A percentile compares a stretch with the other conserved stretches of the same genome.
phyloP scores from a whole-genome alignment of 2,797 vertebrate genomes.

The Tokudaia tokunoshimensis region DNA sequence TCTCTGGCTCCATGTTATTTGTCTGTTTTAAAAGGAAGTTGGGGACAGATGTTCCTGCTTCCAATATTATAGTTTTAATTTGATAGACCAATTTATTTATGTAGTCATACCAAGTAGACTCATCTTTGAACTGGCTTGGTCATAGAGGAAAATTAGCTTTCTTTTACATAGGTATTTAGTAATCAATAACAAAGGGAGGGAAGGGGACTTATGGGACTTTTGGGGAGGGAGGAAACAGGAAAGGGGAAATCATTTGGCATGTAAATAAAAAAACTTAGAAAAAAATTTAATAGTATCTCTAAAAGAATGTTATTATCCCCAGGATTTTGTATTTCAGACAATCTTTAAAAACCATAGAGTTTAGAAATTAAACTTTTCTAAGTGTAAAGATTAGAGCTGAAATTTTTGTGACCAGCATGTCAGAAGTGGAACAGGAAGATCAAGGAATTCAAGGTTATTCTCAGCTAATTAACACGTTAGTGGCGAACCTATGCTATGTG shows the following conservation, averaged over 20 bases:
- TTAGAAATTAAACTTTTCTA: conserved; percentile 15
- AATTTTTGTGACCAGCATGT: neutral
- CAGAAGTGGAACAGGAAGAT: neutral
- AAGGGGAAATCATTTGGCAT: too few species aligned
- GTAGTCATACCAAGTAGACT: neutral
- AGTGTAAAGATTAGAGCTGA: neutral
- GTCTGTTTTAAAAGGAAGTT: neutral
- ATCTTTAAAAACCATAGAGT: neutral
- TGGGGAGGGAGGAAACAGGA: too few species aligned
- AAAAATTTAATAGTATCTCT: neutral
- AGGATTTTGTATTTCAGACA: neutral
- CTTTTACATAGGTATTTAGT: neutral
- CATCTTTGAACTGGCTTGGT: neutral
- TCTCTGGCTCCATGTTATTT: neutral
- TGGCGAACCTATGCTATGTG: neutral
- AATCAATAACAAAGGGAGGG: neutral
- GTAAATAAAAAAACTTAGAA: neutral
- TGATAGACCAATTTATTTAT: neutral
- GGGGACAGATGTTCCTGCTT: neutral
- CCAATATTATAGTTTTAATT: conserved; percentile 13
- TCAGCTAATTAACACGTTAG: neutral
- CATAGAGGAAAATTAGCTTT: conserved; percentile 21
- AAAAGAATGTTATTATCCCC: neutral
- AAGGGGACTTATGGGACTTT: too few species aligned
- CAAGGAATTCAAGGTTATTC: neutral